These are phyloP conservation scores for Zaprionus vittiger DNA, from an alignment of 1,140 invertebrate genomes.

Conservation along the genomic window DNA sequence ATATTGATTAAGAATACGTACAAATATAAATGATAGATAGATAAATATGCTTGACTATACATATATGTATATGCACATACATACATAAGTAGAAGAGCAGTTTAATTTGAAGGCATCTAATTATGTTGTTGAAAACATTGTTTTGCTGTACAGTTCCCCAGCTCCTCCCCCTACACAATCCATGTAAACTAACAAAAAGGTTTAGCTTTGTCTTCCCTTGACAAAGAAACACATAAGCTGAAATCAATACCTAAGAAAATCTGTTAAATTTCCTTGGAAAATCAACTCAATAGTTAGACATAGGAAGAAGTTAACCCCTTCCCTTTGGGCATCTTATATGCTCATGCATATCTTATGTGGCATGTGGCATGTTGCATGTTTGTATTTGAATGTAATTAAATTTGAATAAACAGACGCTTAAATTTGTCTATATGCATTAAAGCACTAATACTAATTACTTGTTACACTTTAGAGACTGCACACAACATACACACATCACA, in stretches of 20 bases:
- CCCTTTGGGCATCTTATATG: neutral
- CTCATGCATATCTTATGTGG: conserved; percentile 7
- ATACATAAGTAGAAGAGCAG: too few species aligned
- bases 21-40: too few species aligned
- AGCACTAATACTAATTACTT: conserved; percentile 76
- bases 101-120: too few species aligned
- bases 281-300: neutral
- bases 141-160: neutral
- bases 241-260: neutral
- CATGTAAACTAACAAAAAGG: neutral
- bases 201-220: neutral
- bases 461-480: conserved; percentile 42
- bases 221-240: neutral
- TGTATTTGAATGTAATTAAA: conserved; percentile 4
- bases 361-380: neutral
- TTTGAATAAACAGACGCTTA: conserved; percentile 5
- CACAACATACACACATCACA: neutral
- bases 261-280: neutral
- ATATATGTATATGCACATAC: too few species aligned
- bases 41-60: too few species aligned
- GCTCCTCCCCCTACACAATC: neutral
- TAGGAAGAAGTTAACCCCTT: neutral
- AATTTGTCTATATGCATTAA: conserved; percentile 51
- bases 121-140: neutral
- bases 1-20: too few species aligned